Conservation (phyloP, 2,113 vertebrate genomes). For the Forbesichthys agassizii region DNA sequence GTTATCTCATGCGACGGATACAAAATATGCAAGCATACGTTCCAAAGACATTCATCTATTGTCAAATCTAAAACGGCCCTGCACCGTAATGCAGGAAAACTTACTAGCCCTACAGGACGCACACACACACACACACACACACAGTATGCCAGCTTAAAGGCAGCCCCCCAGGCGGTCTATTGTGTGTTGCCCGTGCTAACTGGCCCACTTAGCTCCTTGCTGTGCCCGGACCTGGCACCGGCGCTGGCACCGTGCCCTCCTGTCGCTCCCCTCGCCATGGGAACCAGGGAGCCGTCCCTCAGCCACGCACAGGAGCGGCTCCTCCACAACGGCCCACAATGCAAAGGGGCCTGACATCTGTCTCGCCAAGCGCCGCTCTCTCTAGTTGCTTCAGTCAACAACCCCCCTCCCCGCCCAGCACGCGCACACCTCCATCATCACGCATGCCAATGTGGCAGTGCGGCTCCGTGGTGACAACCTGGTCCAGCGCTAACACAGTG, state of each 20-base stretch:
- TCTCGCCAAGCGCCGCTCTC: conserved; percentile 73
- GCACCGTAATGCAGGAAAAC: no score
- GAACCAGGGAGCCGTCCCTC: conserved; percentile 74
- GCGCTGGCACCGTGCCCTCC: conserved; percentile 71
- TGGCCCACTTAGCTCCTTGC: conserved; percentile 77
- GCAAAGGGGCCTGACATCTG: conserved; percentile 75
- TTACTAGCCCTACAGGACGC: background rate
- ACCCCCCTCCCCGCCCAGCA: conserved; percentile 12
- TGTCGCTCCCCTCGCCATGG: conserved; percentile 73
- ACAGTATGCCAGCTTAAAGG: conserved; percentile 74
- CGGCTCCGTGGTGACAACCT: no score
- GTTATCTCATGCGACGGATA: no score
- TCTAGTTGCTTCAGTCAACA: conserved; percentile 74
- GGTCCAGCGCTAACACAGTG: no score
- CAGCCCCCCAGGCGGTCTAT: conserved; percentile 64
- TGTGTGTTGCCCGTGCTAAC: conserved; percentile 76
- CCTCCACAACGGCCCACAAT: conserved; percentile 70
- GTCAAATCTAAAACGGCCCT: no score
- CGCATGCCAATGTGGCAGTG: background rate
- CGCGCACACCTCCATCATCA: background rate
- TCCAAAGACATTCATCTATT: no score
- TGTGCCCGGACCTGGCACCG: conserved; percentile 39
- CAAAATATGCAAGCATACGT: no score
- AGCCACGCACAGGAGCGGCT: conserved; percentile 68
- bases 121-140: conserved; percentile 39